These are phyloP conservation scores for Stegodyphus mimosarum DNA, from an alignment of 1,140 invertebrate species.

Conservation along the genomic window DNA sequence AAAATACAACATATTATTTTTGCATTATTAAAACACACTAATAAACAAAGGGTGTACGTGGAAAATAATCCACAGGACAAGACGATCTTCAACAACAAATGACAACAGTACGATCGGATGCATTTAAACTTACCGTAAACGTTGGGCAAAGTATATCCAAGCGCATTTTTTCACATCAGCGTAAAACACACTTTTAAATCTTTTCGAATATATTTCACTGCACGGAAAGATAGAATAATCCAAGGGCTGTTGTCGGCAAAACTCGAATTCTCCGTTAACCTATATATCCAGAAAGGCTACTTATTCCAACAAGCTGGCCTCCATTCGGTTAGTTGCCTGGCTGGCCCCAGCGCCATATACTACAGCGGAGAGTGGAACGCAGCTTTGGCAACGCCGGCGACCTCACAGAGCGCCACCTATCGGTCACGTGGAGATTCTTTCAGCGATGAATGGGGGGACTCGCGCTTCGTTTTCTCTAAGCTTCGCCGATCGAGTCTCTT, in stretches of 20 bases:
- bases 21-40: too few species aligned
- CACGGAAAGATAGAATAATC: not conserved
- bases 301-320: not conserved
- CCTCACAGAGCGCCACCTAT: slow-evolving; percentile 40
- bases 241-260: not conserved
- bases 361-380: not conserved
- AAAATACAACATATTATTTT: too few species aligned
- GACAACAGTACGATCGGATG: too few species aligned
- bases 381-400: slow-evolving; percentile 5
- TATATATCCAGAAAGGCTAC: not conserved
- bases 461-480: not conserved
- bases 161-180: not conserved
- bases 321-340: not conserved
- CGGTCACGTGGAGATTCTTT: slow-evolving; percentile 33
- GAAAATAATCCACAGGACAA: too few species aligned
- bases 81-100: too few species aligned
- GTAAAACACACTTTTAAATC: too few species aligned
- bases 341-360: not conserved
- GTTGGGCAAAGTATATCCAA: not conserved
- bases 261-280: not conserved
- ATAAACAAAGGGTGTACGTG: too few species aligned
- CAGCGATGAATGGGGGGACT: slow-evolving; percentile 1
- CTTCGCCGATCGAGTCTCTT: not conserved
- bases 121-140: too few species aligned
- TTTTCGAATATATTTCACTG: too few species aligned